These are phyloP conservation scores for Drosophila infuscata DNA, from an alignment of 2,888 invertebrate species.

Conservation along the genomic window DNA sequence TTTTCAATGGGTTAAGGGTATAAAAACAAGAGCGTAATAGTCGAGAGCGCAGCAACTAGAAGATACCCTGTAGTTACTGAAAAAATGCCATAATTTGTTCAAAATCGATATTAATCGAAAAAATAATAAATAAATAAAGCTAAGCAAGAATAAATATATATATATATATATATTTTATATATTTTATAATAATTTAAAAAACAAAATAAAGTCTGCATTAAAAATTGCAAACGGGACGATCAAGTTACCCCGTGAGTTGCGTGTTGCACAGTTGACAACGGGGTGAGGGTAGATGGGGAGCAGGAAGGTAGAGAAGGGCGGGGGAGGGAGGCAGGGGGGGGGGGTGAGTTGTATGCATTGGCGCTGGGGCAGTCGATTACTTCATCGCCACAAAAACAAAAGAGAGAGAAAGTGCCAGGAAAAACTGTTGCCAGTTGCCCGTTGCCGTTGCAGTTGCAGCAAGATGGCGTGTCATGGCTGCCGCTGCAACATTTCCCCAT, in stretches of 20 bases:
- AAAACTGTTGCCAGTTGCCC: conserved; percentile 49
- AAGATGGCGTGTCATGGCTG: conserved; percentile 73
- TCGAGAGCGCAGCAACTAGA: not conserved
- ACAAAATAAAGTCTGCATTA: conserved; percentile 57
- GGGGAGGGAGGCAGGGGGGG: not conserved
- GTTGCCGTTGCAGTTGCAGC: conserved; percentile 49
- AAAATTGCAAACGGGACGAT: conserved; percentile 50
- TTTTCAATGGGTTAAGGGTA: too few species aligned
- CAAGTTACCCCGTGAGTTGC: conserved; percentile 46
- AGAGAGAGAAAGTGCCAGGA: conserved; percentile 76
- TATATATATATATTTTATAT: not conserved
- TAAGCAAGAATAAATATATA: not conserved
- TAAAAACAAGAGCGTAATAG: conserved; percentile 7
- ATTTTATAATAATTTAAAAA: not conserved
- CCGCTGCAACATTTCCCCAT: conserved; percentile 72
- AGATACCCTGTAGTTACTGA: not conserved
- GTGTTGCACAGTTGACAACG: conserved; percentile 17
- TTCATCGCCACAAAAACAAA: conserved; percentile 55
- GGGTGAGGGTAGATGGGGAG: not conserved
- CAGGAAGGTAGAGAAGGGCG: not conserved
- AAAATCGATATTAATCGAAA: not conserved
- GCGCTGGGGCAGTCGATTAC: conserved; percentile 58
- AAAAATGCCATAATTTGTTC: not conserved
- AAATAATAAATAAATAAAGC: not conserved
- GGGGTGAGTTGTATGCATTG: not conserved